phyloP scores from a whole-genome alignment of 2,797 vertebrate species.

The Sternotherus odoratus region DNA sequence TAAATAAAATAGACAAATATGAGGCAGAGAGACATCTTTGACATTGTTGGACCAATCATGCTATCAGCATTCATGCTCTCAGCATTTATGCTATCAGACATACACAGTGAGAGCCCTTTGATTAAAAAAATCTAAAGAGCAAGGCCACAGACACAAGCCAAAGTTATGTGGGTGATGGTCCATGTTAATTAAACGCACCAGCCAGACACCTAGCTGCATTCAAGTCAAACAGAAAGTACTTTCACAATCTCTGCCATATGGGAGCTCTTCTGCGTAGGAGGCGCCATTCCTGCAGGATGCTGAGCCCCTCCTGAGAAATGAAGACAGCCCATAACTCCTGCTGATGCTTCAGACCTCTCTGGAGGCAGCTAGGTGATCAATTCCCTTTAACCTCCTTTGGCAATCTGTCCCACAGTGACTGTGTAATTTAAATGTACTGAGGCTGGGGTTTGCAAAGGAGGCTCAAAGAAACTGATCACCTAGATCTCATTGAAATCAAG shows the following conservation, averaged over 20 bases:
- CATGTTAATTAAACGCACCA: constrained; percentile 58
- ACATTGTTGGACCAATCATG: background rate
- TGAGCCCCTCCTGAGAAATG: background rate
- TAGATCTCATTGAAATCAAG: background rate
- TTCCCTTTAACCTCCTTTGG: background rate
- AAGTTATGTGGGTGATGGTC: constrained; percentile 15
- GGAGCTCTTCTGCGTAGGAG: background rate
- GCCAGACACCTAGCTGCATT: background rate
- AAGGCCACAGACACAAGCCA: constrained; percentile 44
- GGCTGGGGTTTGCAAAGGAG: background rate
- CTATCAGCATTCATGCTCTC: background rate
- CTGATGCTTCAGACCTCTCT: background rate
- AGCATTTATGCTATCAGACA: background rate
- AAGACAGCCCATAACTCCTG: background rate
- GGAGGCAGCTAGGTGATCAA: background rate
- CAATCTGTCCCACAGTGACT: background rate
- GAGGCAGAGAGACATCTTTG: background rate
- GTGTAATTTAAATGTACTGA: background rate
- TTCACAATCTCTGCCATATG: background rate
- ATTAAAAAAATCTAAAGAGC: background rate
- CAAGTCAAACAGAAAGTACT: background rate
- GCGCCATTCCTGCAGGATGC: background rate
- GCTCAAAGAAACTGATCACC: background rate
- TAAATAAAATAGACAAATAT: background rate
- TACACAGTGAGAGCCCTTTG: background rate